Conservation (phyloP, 2,797 vertebrate genomes). For the Aulostomus chinensis region DNA sequence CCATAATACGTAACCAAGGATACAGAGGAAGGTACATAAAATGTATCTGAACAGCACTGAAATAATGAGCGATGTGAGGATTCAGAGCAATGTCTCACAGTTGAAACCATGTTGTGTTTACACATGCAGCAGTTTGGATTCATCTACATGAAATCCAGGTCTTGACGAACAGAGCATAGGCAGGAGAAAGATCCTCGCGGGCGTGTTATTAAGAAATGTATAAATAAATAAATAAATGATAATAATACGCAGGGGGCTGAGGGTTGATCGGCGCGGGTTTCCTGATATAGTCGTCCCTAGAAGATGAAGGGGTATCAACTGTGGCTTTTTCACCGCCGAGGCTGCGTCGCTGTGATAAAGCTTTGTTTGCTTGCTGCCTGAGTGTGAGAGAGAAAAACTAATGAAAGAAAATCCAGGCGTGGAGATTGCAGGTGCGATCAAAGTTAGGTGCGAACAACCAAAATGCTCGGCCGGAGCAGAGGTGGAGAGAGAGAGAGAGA, state of each 20-base stretch:
- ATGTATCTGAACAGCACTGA: too few species aligned
- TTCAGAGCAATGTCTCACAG: too few species aligned
- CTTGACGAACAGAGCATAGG: conserved; percentile 20
- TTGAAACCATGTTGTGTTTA: not conserved
- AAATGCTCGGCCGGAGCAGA: conserved; percentile 19
- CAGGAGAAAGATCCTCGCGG: conserved; percentile 9
- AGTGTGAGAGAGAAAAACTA: conserved; percentile 27
- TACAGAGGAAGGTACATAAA: not conserved
- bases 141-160: conserved; percentile 28
- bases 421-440: conserved; percentile 49
- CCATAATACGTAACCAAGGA: conserved; percentile 14
- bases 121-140: conserved; percentile 7
- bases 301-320: conserved; percentile 42
- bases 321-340: conserved; percentile 25
- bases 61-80: too few species aligned
- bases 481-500: conserved; percentile 1
- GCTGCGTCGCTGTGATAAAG: conserved; percentile 44
- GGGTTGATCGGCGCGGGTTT: conserved; percentile 41
- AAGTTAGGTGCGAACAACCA: conserved; percentile 43
- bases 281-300: conserved; percentile 39
- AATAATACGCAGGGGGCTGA: conserved; percentile 34
- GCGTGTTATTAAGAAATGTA: conserved; percentile 53
- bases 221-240: too few species aligned
- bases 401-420: conserved; percentile 53
- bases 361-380: conserved; percentile 46